Conservation (phyloP, 1,140 invertebrate species). For the Bombus superbus region DNA sequence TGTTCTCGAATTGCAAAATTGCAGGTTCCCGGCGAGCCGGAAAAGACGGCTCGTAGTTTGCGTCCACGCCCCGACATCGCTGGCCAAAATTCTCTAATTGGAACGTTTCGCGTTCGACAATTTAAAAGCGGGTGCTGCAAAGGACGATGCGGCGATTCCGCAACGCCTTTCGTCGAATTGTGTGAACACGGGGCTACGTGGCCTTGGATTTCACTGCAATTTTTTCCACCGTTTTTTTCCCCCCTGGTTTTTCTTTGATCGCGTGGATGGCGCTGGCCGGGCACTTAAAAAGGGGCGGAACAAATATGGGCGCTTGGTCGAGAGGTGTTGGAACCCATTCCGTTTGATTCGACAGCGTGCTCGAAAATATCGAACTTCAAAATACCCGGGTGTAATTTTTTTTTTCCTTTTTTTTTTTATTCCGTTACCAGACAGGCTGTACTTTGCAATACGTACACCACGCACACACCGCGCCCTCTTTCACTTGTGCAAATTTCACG, state of each 20-base stretch:
- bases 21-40: neutral
- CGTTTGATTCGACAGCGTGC: neutral
- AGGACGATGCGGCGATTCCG: slow-evolving; percentile 43
- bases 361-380: slow-evolving; percentile 30
- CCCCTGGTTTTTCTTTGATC: neutral
- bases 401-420: neutral
- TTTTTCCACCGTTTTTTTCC: neutral
- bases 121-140: slow-evolving; percentile 56
- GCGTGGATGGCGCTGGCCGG: neutral
- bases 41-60: slow-evolving; percentile 36
- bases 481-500: neutral
- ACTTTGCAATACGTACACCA: neutral
- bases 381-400: neutral
- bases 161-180: slow-evolving; percentile 19
- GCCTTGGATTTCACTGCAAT: neutral
- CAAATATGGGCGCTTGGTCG: slow-evolving; percentile 10
- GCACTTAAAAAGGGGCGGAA: slow-evolving; percentile 17
- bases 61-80: slow-evolving; percentile 29
- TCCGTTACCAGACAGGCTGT: neutral
- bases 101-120: slow-evolving; percentile 52
- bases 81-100: slow-evolving; percentile 54
- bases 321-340: neutral
- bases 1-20: slow-evolving; percentile 32
- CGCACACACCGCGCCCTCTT: neutral
- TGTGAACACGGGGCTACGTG: no score